These are phyloP conservation scores for Podargus strigoides DNA, from an alignment of 2,797 vertebrate species.

Conservation along the genomic window DNA sequence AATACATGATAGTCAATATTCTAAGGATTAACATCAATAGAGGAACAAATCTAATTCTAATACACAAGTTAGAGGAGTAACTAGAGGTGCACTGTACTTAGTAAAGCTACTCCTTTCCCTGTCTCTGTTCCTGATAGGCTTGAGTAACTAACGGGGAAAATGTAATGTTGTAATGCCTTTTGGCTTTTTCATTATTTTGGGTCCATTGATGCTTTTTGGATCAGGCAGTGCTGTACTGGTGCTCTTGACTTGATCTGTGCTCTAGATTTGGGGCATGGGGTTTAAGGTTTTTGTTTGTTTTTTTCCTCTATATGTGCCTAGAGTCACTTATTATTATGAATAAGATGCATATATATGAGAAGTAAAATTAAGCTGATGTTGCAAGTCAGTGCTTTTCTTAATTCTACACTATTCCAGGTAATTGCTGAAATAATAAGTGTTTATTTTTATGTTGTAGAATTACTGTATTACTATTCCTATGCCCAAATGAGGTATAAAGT, in stretches of 20 bases:
- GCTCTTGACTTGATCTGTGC: background rate
- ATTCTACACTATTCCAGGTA: background rate
- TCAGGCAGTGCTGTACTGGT: background rate
- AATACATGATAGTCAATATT: constrained; percentile 28
- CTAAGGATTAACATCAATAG: constrained; percentile 42
- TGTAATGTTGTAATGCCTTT: background rate
- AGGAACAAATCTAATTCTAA: constrained; percentile 6
- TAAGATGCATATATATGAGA: background rate
- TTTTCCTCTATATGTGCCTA: background rate
- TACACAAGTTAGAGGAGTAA: background rate
- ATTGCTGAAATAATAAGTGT: background rate
- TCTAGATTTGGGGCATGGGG: background rate
- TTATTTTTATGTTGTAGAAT: background rate
- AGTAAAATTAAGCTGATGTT: background rate
- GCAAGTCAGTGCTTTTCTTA: background rate
- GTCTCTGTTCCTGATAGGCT: background rate
- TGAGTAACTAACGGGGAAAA: background rate
- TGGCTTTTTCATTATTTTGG: background rate
- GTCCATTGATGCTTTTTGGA: background rate
- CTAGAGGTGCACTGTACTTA: background rate
- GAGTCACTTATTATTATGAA: background rate
- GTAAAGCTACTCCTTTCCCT: background rate
- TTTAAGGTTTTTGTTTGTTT: rapidly evolving
- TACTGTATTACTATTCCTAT: background rate
- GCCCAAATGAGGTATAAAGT: background rate